Base-by-base conservation (phyloP, 2,113 vertebrate species). In the Grammomys dolichurus region DNA sequence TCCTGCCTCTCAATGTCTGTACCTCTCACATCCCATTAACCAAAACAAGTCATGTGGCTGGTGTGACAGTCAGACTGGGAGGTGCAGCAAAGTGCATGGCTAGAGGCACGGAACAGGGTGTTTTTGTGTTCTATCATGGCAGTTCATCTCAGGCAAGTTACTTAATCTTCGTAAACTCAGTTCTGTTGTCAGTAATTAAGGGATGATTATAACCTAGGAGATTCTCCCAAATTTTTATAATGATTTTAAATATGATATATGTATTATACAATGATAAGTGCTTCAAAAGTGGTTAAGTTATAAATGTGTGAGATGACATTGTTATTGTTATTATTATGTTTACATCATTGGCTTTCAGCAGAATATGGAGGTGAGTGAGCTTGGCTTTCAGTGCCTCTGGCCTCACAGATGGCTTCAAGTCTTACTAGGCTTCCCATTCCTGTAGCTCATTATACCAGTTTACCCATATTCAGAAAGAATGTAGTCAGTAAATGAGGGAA, bases 171-270 rank as follows among this genome's bases (percentile, higher is more conserved):
- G 73, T 51, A 54, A 77, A 43, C 13, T 94, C 58, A 77, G 16
- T 72, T 95, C 46, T 87, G 46, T 76, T 89, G 31, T 80, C 73
- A 87, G 16, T 92, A 82, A 96, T 69, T 78, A 87, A 51, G 70
- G 77, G 63, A 67, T 60, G 20, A 91, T 87, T 65, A 69, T 87
- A 88, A 84, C 26, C 43, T 26, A 90, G 48, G n/a, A 73, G 33
- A 14, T 1, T 40, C 77, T 76, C 22, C 69, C n/a, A 82, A 91
- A 36, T 56, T 84, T 80, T 89, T 76, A 28, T 85, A 76, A 48
- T 80, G 81, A 80, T 75, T 90, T 91, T 78, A 93, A 85, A 63
- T 85, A n/a, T 88, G 48, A 95, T 72, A 84, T 78, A 46, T 88
- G 63, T 43, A 1, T 80, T 81, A 36, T 46, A 91, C 84, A 92